A percentile compares a stretch with the other conserved stretches of the same genome.
These are phyloP conservation scores for Rhabdornis inornatus DNA, from an alignment of 2,113 vertebrate species.

Conservation along the genomic window DNA sequence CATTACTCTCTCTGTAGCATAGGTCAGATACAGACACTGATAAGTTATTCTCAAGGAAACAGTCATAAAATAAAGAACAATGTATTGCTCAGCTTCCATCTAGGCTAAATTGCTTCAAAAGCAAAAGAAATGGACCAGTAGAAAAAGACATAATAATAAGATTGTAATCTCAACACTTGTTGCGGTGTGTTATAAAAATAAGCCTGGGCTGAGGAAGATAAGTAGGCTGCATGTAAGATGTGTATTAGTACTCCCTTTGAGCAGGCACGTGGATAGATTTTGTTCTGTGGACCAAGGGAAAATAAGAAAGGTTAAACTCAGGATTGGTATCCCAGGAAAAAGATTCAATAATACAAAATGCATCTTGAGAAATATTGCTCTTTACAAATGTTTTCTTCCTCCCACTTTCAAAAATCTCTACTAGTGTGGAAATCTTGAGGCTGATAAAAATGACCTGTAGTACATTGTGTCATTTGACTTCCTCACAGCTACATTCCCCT, in stretches of 20 bases:
- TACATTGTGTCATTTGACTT: background rate
- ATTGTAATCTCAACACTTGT: background rate
- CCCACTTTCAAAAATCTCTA: background rate
- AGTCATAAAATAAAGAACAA: background rate
- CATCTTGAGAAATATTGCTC: background rate
- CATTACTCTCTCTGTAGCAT: background rate
- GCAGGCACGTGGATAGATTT: background rate
- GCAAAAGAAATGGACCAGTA: background rate
- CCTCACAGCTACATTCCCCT: background rate
- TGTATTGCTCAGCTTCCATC: background rate
- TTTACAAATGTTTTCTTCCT: background rate
- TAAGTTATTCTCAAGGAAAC: background rate
- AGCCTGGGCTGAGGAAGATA: background rate
- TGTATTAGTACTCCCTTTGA: background rate
- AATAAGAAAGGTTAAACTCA: background rate
- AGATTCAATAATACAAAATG: background rate
- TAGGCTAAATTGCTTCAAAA: background rate
- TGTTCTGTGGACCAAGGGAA: background rate
- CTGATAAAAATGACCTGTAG: background rate
- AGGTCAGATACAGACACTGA: background rate
- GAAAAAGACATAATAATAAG: background rate
- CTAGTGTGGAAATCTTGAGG: background rate
- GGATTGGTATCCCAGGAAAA: background rate
- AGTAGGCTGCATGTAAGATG: background rate
- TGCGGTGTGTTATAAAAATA: background rate